Evolutionary conservation across 1,140 invertebrate genomes (phyloP).

Genomic region (Drosophila santomea): DNA sequence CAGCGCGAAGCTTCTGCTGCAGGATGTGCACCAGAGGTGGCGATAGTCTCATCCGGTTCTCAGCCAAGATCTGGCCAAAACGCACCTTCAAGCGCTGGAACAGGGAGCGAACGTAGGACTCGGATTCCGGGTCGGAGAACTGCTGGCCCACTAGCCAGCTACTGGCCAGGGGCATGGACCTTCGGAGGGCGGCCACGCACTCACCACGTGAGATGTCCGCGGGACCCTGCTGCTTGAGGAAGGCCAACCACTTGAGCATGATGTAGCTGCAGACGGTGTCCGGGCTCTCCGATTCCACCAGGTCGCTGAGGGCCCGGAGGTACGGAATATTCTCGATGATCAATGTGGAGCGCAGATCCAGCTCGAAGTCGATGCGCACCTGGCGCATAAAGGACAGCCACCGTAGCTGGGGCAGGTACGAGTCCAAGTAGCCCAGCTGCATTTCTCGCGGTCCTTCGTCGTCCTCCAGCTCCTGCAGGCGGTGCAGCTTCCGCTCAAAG

Average conservation of each 20-base stretch:
- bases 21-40: slow-evolving; percentile 59
- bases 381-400: slow-evolving; percentile 66
- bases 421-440: slow-evolving; percentile 69
- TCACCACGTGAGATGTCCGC: slow-evolving; percentile 69
- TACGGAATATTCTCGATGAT: slow-evolving; percentile 77
- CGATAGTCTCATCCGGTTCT: slow-evolving; percentile 67
- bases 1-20: slow-evolving; percentile 56
- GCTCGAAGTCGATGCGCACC: slow-evolving; percentile 15
- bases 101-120: slow-evolving; percentile 33
- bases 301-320: slow-evolving; percentile 55
- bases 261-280: slow-evolving; percentile 76
- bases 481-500: slow-evolving; percentile 71
- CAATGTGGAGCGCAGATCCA: slow-evolving; percentile 56
- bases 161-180: slow-evolving; percentile 74
- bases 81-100: slow-evolving; percentile 53
- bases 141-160: slow-evolving; percentile 71
- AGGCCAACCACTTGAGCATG: slow-evolving; percentile 71
- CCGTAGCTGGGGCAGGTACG: slow-evolving; percentile 67
- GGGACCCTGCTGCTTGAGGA: slow-evolving; percentile 70
- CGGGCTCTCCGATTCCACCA: slow-evolving; percentile 47
- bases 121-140: slow-evolving; percentile 46
- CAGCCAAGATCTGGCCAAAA: slow-evolving; percentile 57
- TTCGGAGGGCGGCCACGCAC: slow-evolving; percentile 70
- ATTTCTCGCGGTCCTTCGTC: slow-evolving; percentile 75
- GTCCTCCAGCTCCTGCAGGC: slow-evolving; percentile 75